Conservation (phyloP, 2,888 invertebrate species). For the Tenthredo livida region DNA sequence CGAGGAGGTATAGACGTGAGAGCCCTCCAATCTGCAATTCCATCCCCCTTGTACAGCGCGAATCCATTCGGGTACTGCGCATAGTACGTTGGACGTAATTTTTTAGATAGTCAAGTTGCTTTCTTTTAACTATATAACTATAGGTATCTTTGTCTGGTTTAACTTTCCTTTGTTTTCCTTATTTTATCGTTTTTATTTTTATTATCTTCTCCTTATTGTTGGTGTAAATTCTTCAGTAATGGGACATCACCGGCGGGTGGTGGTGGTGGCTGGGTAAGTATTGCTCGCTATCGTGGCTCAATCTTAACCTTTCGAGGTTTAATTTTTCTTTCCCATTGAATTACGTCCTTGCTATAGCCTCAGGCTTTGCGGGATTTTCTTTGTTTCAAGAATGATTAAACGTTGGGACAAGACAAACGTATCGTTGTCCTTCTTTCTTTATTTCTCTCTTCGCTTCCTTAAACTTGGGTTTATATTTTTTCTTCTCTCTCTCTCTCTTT, state of each 20-base stretch:
- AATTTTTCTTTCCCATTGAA: slow-evolving; percentile 39
- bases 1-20: slow-evolving; percentile 45
- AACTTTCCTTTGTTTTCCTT: not conserved
- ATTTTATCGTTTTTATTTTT: not conserved
- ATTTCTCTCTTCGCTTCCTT: not conserved
- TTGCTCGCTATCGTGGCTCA: slow-evolving; percentile 33
- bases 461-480: not conserved
- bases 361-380: slow-evolving; percentile 12
- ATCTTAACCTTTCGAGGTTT: slow-evolving; percentile 39
- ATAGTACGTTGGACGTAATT: slow-evolving; percentile 34
- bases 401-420: slow-evolving; percentile 27
- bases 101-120: slow-evolving; percentile 35
- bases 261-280: not conserved
- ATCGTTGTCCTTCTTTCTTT: slow-evolving; percentile 13
- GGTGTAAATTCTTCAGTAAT: not conserved
- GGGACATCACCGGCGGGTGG: not conserved
- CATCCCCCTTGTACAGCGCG: slow-evolving; percentile 33
- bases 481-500: not conserved
- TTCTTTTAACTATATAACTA: not conserved
- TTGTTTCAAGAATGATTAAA: slow-evolving; percentile 46
- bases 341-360: slow-evolving; percentile 2
- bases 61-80: slow-evolving; percentile 48
- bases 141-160: not conserved
- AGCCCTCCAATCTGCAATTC: slow-evolving; percentile 51
- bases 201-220: not conserved